These are phyloP conservation scores for Rhadinocentrus ornatus DNA, from an alignment of 2,797 vertebrate genomes.

Conservation along the genomic window DNA sequence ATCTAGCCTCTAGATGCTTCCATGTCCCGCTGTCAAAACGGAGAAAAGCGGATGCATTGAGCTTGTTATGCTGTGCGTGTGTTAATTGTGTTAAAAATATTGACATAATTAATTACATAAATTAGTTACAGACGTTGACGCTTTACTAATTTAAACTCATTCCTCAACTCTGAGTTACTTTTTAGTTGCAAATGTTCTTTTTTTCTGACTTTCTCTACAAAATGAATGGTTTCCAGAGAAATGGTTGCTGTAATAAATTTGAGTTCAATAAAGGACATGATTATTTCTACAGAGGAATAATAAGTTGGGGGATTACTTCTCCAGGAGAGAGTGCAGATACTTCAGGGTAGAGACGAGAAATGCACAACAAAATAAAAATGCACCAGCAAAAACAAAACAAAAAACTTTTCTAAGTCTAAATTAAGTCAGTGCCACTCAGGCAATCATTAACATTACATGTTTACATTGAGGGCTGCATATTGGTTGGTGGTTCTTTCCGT, in stretches of 20 bases:
- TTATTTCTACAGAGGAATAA: neutral
- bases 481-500: too few species aligned
- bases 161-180: neutral
- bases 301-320: neutral
- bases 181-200: neutral
- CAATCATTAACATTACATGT: neutral
- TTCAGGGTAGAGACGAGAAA: neutral
- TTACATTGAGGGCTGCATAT: neutral
- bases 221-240: neutral
- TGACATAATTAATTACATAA: too few species aligned
- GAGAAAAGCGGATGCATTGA: too few species aligned
- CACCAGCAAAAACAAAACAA: neutral
- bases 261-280: neutral
- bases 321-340: neutral
- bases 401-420: neutral
- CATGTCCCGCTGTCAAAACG: too few species aligned
- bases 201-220: neutral
- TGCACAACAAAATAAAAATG: neutral
- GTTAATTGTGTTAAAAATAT: too few species aligned
- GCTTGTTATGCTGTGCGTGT: too few species aligned
- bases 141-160: too few species aligned
- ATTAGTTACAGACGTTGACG: too few species aligned
- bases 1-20: too few species aligned
- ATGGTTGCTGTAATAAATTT: neutral
- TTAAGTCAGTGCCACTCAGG: neutral